phyloP scores from a whole-genome alignment of 2,113 vertebrate genomes.

The Ptilonorhynchus violaceus region DNA sequence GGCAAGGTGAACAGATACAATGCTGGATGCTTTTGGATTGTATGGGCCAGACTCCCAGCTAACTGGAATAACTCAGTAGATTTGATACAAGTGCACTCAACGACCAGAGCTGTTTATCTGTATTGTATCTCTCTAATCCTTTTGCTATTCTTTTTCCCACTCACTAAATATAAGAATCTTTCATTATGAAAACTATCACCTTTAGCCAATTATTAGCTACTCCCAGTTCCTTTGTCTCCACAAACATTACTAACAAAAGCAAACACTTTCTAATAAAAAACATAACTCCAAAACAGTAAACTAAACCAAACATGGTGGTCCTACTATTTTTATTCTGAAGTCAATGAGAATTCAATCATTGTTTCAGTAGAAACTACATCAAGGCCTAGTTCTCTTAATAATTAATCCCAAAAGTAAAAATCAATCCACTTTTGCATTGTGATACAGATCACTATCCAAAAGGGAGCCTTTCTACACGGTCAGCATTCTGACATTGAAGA shows the following conservation, averaged over 20 bases:
- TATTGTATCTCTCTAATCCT: background rate
- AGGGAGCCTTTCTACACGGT: background rate
- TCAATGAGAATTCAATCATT: background rate
- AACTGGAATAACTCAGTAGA: background rate
- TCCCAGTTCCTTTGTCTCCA: background rate
- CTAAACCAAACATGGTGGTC: background rate
- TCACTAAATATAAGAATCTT: background rate
- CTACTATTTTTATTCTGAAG: background rate
- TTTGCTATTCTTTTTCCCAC: background rate
- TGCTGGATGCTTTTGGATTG: background rate
- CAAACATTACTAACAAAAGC: background rate
- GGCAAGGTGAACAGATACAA: background rate
- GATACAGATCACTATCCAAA: background rate
- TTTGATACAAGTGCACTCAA: background rate
- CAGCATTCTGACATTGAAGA: background rate
- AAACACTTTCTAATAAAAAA: background rate
- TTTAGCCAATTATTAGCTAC: background rate
- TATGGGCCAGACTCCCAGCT: background rate
- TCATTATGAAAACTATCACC: background rate
- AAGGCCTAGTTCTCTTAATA: background rate
- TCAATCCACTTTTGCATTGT: background rate
- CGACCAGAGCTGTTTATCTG: background rate
- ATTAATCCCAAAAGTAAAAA: background rate
- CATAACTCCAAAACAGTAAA: background rate
- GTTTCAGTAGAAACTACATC: background rate